Percentiles rank a stretch among this genome's conserved stretches.
Evolutionary conservation across 1,140 invertebrate species (phyloP).

Genomic region (Drosophila athabasca): DNA sequence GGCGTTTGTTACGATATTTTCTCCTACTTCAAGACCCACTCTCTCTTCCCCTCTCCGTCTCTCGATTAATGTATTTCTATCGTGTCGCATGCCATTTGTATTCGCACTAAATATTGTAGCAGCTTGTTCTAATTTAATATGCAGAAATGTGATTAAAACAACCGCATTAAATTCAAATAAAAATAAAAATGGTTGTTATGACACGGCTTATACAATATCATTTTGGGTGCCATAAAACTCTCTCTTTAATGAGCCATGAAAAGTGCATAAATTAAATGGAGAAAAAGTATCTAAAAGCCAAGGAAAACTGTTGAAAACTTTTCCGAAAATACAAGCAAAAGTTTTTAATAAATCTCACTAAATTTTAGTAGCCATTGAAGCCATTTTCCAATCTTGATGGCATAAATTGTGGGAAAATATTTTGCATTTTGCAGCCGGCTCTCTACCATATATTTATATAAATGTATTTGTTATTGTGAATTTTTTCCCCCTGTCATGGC

Average conservation of each 20-base stretch:
- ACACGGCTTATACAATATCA: not conserved
- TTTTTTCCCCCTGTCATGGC: slow-evolving; percentile 16
- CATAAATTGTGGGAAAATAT: slow-evolving; percentile 45
- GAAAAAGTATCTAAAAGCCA: not conserved
- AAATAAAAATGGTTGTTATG: slow-evolving; percentile 25
- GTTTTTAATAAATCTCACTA: not conserved
- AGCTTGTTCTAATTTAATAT: slow-evolving; percentile 32
- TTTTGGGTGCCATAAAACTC: slow-evolving; percentile 1
- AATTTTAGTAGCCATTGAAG: not conserved
- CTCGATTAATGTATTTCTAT: slow-evolving; percentile 66
- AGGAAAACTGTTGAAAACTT: not conserved
- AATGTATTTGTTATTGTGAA: slow-evolving; percentile 6
- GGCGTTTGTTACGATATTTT: slow-evolving; percentile 27
- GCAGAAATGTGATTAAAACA: slow-evolving; percentile 63
- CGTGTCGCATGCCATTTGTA: slow-evolving; percentile 61
- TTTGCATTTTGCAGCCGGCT: slow-evolving; percentile 18
- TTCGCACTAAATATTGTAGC: slow-evolving; percentile 54
- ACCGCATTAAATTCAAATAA: slow-evolving; percentile 50
- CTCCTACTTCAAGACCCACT: slow-evolving; percentile 23
- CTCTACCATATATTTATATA: slow-evolving; percentile 21
- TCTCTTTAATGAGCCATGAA: slow-evolving; percentile 4
- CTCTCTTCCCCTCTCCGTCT: not conserved
- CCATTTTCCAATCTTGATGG: slow-evolving; percentile 32
- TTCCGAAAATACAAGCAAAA: not conserved
- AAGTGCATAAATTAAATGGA: not conserved